Evolutionary conservation across 1,140 invertebrate genomes (phyloP).

Genomic region (Phenacoccus solenopsis): DNA sequence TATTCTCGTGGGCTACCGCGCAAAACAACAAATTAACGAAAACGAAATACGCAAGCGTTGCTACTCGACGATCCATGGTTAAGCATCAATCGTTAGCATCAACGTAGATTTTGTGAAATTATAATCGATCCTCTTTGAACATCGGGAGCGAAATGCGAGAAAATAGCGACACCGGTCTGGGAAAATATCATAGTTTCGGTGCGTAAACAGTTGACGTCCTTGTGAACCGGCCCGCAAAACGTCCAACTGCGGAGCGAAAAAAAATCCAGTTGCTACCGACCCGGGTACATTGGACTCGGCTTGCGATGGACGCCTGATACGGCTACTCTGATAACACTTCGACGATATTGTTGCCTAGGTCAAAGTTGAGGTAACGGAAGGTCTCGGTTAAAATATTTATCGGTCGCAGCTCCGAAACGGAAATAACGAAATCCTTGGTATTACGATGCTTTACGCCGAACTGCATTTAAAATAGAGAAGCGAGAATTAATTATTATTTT

Average conservation of each 20-base stretch:
- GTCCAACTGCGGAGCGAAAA: not conserved
- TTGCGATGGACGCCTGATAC: not conserved
- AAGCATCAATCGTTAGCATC: conserved; percentile 2
- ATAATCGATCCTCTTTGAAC: not conserved
- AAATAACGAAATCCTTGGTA: not conserved
- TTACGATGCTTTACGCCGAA: not conserved
- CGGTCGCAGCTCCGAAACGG: not conserved
- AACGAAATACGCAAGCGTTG: not conserved
- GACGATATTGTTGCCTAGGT: not conserved
- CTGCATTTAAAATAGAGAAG: no score
- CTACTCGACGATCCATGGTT: conserved; percentile 7
- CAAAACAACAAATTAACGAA: not conserved
- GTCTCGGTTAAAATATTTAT: not conserved
- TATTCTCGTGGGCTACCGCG: not conserved
- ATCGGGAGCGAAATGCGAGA: not conserved
- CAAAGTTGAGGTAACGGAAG: conserved; percentile 13
- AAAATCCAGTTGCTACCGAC: not conserved
- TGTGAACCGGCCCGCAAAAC: not conserved
- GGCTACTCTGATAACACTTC: not conserved
- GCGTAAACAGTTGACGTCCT: conserved; percentile 9
- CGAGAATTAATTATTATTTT: no score
- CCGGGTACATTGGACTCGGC: not conserved
- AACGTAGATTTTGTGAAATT: not conserved
- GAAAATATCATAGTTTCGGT: not conserved
- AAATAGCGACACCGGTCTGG: not conserved